These are phyloP conservation scores for Peromyscus californicus DNA, from an alignment of 2,113 vertebrate genomes.

Conservation along the genomic window DNA sequence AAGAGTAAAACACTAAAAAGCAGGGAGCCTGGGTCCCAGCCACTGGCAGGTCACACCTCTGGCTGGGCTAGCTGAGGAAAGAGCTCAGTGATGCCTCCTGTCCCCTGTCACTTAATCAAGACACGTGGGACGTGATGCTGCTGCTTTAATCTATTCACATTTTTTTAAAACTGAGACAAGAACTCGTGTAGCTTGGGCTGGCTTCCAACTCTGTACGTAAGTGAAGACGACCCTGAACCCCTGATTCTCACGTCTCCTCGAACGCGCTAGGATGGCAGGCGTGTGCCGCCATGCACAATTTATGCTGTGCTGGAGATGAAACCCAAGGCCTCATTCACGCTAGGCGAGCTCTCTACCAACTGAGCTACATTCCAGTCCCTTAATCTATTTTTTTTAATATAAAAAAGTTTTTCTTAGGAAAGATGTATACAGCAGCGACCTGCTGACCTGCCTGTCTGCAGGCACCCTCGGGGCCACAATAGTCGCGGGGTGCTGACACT, in stretches of 20 bases:
- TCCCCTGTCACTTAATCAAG: background rate
- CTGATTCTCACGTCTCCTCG: background rate
- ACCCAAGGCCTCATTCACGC: background rate
- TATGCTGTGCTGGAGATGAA: background rate
- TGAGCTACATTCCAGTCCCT: background rate
- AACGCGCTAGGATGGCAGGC: background rate
- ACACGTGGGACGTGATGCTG: background rate
- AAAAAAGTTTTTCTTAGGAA: background rate
- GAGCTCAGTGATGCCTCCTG: background rate
- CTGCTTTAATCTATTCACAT: background rate
- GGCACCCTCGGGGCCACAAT: background rate
- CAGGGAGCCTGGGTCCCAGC: background rate
- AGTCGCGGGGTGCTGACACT: background rate
- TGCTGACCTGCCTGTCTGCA: background rate
- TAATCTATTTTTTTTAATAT: background rate
- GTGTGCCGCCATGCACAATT: background rate
- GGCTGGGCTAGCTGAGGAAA: background rate
- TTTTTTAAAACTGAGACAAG: background rate
- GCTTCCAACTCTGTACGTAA: background rate
- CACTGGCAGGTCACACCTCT: fast-evolving
- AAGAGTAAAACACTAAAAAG: background rate
- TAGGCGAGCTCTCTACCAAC: background rate
- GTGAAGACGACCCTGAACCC: background rate
- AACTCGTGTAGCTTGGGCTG: background rate
- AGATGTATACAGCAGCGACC: background rate